Base-by-base conservation (phyloP, 2,888 invertebrate species). In the Minunthozetes semirufus region DNA sequence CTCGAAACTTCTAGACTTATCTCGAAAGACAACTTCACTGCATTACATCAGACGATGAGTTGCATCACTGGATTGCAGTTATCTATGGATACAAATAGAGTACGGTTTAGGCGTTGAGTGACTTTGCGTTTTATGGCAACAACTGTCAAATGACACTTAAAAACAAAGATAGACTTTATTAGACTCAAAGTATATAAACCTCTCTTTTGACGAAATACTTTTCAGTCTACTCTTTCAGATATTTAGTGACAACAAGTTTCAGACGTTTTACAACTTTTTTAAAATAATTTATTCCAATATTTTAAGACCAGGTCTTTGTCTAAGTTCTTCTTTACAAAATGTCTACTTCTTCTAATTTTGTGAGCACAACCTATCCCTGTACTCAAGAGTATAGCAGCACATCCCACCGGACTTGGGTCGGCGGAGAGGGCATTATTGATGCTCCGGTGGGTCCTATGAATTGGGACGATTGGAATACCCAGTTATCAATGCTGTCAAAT, bases 11-110 rank as follows among this genome's bases (percentile, higher is more conserved):
- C 53, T 3, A 53, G 19, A 22, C 6, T 5, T 3, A 53, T 53
- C 53, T 53, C 53, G 53, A 53, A 53, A 53, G 53, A 53, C 25
- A 53, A 53, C 53, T 53, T 25, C 25, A 53, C 53, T 53, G 53
- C 53, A 53, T 53, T 19, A 8, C 53, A 53, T 25, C 6, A 53
- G 8, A 9, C 13, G 42, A 42, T 11, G 6, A 13, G 25, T 53
- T 53, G 53, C 53, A 25, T 53, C 53, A 53, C 25, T 53, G 8
- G 25, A 53, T 53, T 53, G 42, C 25, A 25, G 19, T 53, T 53
- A 53, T 53, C 53, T 53, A 53, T 53, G 53, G 42, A 42, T 42
- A 42, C 42, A 42, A 42, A 42, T 42, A 42, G 42, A 42, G 42
- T 42, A 42, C 11, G 11, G 42, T 42, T 42, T 42, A 42, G 19